A percentile compares a stretch with the other conserved stretches of the same genome.
These are phyloP conservation scores for Reinhardtius hippoglossoides DNA, from an alignment of 2,113 vertebrate genomes.

Conservation along the genomic window DNA sequence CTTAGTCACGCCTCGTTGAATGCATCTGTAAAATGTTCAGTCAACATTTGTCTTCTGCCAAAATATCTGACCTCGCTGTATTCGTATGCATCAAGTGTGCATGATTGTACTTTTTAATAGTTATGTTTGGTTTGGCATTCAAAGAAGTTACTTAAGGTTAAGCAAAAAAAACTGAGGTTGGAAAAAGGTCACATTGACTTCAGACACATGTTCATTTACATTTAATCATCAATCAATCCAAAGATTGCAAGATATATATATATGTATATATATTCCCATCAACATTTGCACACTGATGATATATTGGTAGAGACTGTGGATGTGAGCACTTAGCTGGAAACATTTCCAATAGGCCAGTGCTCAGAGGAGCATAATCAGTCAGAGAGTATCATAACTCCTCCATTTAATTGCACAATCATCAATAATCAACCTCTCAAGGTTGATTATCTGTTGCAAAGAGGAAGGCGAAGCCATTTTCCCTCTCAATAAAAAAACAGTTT, in stretches of 20 bases:
- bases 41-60: background rate
- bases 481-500: background rate
- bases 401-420: constrained; percentile 23
- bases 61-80: background rate
- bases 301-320: background rate
- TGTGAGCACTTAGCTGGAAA: background rate
- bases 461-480: too few species aligned
- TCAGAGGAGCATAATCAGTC: constrained; percentile 41
- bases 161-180: background rate
- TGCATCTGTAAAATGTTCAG: background rate
- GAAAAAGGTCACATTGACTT: too few species aligned
- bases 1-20: too few species aligned
- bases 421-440: background rate
- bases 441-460: background rate
- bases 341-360: background rate
- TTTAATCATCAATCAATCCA: too few species aligned
- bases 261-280: too few species aligned
- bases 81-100: background rate
- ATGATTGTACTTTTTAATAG: background rate
- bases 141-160: background rate
- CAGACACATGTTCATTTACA: too few species aligned
- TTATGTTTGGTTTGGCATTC: background rate
- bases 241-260: too few species aligned
- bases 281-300: background rate
- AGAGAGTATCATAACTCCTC: constrained; percentile 34